Percentiles rank a stretch among this genome's conserved stretches.
Evolutionary conservation across 1,140 invertebrate species (phyloP).

Genomic region (Achroia grisella): DNA sequence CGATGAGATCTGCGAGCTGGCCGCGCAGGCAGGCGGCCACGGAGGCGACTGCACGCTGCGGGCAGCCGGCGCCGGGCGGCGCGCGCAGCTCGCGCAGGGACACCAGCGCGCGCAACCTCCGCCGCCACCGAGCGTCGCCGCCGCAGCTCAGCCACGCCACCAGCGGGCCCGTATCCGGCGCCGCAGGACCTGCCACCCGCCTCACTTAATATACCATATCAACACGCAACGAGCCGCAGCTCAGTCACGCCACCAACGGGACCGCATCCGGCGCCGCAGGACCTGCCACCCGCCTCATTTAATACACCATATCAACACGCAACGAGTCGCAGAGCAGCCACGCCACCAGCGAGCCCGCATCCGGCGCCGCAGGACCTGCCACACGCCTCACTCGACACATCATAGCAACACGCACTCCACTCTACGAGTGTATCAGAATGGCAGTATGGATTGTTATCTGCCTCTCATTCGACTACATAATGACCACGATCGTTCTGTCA

Average conservation of each 20-base stretch:
- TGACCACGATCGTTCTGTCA: too few relatives aligned
- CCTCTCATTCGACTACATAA: too few relatives aligned
- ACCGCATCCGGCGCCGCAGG: background rate
- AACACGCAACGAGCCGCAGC: too few relatives aligned
- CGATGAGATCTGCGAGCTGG: conserved; percentile 18
- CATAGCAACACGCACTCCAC: too few relatives aligned
- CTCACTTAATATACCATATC: too few relatives aligned
- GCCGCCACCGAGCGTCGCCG: conserved; percentile 6
- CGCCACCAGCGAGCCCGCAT: conserved; percentile 1
- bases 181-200: background rate
- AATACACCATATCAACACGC: too few relatives aligned
- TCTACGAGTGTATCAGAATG: too few relatives aligned
- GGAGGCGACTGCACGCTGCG: conserved; percentile 13
- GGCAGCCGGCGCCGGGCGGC: conserved; percentile 6
- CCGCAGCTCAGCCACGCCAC: conserved; percentile 2
- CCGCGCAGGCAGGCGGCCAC: conserved; percentile 9
- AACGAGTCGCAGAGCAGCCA: background rate
- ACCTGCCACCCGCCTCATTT: background rate
- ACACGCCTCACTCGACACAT: too few relatives aligned
- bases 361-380: background rate
- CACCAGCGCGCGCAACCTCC: conserved; percentile 31
- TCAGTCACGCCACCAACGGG: conserved; percentile 1
- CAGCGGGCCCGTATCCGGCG: conserved; percentile 1
- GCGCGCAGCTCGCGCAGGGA: conserved; percentile 18
- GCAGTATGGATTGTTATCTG: too few relatives aligned